These are phyloP conservation scores for Podarcis raffonei DNA, from an alignment of 2,113 vertebrate genomes.

Conservation along the genomic window DNA sequence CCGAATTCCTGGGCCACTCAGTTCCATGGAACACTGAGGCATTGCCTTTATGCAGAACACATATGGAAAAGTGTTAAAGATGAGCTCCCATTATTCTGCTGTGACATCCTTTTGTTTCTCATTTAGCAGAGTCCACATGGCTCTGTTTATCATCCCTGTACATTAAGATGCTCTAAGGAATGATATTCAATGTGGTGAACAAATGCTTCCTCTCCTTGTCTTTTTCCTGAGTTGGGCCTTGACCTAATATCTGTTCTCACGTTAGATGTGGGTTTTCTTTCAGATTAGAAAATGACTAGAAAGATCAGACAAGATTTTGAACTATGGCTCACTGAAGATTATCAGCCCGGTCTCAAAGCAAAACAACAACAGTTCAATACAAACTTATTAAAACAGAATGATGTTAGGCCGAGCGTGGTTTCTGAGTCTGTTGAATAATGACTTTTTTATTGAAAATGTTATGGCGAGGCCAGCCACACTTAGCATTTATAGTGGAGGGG, in stretches of 20 bases:
- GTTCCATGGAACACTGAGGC: conserved; percentile 33
- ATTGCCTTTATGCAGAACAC: conserved; percentile 6
- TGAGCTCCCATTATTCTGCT: conserved; percentile 30
- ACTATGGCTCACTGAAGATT: background rate
- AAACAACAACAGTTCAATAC: conserved; percentile 10
- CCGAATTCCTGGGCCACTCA: conserved; percentile 29
- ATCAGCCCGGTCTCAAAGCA: background rate
- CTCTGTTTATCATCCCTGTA: conserved; percentile 48
- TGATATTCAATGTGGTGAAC: background rate
- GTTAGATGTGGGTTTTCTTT: conserved; percentile 27
- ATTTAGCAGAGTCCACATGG: conserved; percentile 36
- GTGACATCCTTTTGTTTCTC: conserved; percentile 46
- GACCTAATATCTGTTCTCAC: background rate
- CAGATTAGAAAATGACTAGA: conserved; percentile 7
- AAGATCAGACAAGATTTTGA: conserved; percentile 6
- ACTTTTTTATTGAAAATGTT: conserved; percentile 22
- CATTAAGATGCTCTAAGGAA: conserved; percentile 20
- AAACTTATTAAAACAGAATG: background rate
- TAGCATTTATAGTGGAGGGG: background rate
- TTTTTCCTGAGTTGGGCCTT: conserved; percentile 20
- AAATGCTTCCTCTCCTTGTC: conserved; percentile 6
- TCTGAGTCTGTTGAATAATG: background rate
- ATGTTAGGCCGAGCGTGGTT: background rate
- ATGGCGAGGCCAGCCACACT: background rate
- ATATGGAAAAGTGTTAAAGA: conserved; percentile 37